Evolutionary conservation across 2,797 vertebrate species (phyloP), one percentile per base, ranked within the genome.

Genomic region (Brachymystax lenok): DNA sequence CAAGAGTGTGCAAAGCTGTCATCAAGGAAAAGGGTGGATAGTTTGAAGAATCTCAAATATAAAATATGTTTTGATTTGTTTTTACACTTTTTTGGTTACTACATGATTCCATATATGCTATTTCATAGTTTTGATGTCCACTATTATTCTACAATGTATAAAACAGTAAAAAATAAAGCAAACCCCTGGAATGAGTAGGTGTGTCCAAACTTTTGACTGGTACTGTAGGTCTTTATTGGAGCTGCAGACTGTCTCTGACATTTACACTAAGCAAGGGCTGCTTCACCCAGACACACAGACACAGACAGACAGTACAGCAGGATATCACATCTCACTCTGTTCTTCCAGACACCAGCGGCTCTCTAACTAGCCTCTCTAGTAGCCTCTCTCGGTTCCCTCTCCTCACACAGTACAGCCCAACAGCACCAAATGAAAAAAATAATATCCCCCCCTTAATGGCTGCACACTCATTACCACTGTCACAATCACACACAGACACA

Each of bases 241-340:
- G 77, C 80, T 74, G 79, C 77, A 84, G 79, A 83, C 79, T 78
- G 79, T 78, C 77, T 73, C 69, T 90, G 87, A 89, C 83, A 89
- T 89, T 88, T 77, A 86, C 77, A 69, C 74, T 73, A 69, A 13
- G 24, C 61, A 77, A 66, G 79, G 73, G 76, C 73, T 83, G 83
- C 77, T 77, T 66, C 79, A 83, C 74, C 84, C 80, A 80, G 27
- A 46, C 40, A 40, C 40, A 35, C 5, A 46, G 10, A 46, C 10
- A 13, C 10, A 46, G 80, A 85, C 56, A 76, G 81, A 84, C 74
- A 82, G 82, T 64, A 77, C 85, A 81, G 83, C 81, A 83, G 73
- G 84, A 46, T 10, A 67, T 54, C 74, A 52, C 68, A 56, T 13
- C 63, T 76, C 74, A 61, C 74, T 70, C 78, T 75, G 16, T 17